Percentiles rank a stretch among this genome's conserved stretches.
These are phyloP conservation scores for Malurus melanocephalus DNA, from an alignment of 2,113 vertebrate genomes.

Conservation along the genomic window DNA sequence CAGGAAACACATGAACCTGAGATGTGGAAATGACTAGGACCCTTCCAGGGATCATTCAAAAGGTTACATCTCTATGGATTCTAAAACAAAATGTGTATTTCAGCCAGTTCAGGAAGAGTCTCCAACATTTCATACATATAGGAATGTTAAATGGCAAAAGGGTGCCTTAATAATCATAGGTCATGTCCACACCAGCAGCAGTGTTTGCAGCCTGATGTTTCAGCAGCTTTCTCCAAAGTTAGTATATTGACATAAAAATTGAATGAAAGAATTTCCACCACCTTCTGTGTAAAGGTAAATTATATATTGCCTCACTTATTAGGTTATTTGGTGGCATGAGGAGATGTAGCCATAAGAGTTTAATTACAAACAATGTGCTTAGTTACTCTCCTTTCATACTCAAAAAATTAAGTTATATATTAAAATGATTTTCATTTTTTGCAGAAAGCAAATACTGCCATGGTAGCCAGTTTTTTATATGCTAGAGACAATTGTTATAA, in stretches of 20 bases:
- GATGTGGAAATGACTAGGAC: constrained; percentile 1
- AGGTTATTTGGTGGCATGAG: background rate
- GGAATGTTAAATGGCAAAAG: background rate
- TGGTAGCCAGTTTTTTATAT: background rate
- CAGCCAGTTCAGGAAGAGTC: background rate
- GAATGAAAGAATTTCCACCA: background rate
- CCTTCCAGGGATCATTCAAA: background rate
- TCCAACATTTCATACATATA: rapidly evolving
- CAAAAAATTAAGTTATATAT: background rate
- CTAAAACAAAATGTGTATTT: background rate
- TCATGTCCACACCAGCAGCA: background rate
- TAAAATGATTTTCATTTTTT: background rate
- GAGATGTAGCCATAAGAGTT: background rate
- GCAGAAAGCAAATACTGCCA: background rate
- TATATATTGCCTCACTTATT: background rate
- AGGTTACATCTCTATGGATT: background rate
- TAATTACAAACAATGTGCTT: background rate
- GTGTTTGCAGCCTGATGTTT: background rate
- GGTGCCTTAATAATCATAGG: background rate
- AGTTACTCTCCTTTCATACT: background rate
- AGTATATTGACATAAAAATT: background rate
- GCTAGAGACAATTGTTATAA: background rate
- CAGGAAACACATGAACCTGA: constrained; percentile 22
- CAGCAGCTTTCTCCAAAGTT: background rate
- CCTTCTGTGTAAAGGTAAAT: background rate